A percentile compares a stretch with the other conserved stretches of the same genome.
These are phyloP conservation scores for Platycnemis pennipes DNA, from an alignment of 2,888 invertebrate genomes.

Conservation along the genomic window DNA sequence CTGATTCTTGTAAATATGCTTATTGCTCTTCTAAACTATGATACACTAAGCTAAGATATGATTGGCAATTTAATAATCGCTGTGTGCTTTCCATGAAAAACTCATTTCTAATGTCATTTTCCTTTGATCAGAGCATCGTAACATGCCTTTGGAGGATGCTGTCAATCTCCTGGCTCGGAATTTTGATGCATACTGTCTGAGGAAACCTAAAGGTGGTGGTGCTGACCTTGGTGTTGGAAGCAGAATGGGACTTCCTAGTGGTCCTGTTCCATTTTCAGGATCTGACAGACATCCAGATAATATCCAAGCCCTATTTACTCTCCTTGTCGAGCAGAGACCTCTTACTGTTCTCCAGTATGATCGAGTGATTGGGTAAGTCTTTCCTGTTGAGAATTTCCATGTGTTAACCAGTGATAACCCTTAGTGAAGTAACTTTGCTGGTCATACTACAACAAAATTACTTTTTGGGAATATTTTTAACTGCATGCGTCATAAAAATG, in stretches of 20 bases:
- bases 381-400: neutral
- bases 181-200: slow-evolving; percentile 81
- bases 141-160: slow-evolving; percentile 97
- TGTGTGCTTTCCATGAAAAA: too few relatives aligned
- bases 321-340: slow-evolving; percentile 90
- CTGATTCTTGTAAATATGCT: too few relatives aligned
- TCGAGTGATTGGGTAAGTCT: slow-evolving; percentile 81
- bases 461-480: neutral
- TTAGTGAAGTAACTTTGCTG: neutral
- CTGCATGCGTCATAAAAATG: too few relatives aligned
- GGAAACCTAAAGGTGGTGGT: slow-evolving; percentile 2
- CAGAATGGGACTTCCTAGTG: slow-evolving; percentile 56
- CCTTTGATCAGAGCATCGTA: slow-evolving; percentile 89
- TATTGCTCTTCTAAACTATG: too few relatives aligned
- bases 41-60: too few relatives aligned
- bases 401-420: neutral
- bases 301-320: slow-evolving; percentile 85
- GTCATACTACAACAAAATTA: neutral
- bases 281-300: slow-evolving; percentile 83
- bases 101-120: slow-evolving; percentile 56
- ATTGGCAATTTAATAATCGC: too few relatives aligned
- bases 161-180: slow-evolving; percentile 88
- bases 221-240: slow-evolving; percentile 68
- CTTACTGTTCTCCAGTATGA: slow-evolving; percentile 90
- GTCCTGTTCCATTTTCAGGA: slow-evolving; percentile 75